These are phyloP conservation scores for Troides helena DNA, from an alignment of 2,888 invertebrate genomes.

Conservation along the genomic window DNA sequence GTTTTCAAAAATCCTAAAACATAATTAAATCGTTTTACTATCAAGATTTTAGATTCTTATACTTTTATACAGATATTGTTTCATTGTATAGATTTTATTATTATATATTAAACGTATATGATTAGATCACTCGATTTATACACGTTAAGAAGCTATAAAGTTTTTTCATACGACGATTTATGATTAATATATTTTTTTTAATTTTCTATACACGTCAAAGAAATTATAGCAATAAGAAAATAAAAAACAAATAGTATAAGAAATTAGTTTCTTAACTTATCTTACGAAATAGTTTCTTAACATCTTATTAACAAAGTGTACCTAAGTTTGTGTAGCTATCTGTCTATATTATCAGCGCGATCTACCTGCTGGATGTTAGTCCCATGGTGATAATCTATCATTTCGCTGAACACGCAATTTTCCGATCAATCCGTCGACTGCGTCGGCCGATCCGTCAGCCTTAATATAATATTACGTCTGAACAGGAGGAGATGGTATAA, in stretches of 20 bases:
- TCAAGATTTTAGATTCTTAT: no score
- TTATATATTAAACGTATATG: no score
- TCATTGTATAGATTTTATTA: no score
- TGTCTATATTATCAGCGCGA: slow-evolving; percentile 46
- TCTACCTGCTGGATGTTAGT: slow-evolving; percentile 60
- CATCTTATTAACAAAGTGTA: neutral
- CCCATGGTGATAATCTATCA: slow-evolving; percentile 58
- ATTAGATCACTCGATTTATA: no score
- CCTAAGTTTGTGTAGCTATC: slow-evolving; percentile 32
- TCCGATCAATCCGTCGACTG: slow-evolving; percentile 57
- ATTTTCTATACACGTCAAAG: no score
- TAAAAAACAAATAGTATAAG: neutral
- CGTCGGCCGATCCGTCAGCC: slow-evolving; percentile 43
- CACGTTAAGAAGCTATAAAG: no score
- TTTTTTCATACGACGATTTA: no score
- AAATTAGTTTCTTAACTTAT: neutral
- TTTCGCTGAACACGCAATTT: slow-evolving; percentile 59
- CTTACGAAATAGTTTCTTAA: neutral
- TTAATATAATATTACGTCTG: slow-evolving; percentile 14
- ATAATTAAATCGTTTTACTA: no score
- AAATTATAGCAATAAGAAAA: no score
- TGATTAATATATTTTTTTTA: no score
- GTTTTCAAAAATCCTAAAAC: no score
- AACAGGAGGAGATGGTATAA: slow-evolving; percentile 11
- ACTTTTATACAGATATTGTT: no score